Percentiles rank a stretch among this genome's conserved stretches.
phyloP scores from a whole-genome alignment of 2,113 vertebrate species.

The Salvelinus namaycush region DNA sequence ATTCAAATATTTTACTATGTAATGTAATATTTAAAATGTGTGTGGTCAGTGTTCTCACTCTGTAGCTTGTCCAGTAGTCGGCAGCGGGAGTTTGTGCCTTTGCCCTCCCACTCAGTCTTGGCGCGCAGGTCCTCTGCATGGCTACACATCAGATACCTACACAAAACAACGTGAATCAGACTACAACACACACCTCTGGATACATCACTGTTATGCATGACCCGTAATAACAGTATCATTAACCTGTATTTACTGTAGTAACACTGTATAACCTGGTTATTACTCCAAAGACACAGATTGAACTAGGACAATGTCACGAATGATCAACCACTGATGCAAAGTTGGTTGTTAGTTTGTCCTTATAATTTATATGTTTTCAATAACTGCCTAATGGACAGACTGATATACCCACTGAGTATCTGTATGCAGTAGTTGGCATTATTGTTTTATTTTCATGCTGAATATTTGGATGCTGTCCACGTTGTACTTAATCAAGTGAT shows the following conservation, averaged over 20 bases:
- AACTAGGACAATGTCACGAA: not conserved
- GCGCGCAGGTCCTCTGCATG: constrained; percentile 94
- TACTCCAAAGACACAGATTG: not conserved
- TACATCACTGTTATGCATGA: not conserved
- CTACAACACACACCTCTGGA: not conserved
- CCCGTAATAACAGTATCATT: not conserved
- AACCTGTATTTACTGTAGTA: not conserved
- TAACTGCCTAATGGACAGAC: no score
- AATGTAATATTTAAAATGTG: no score
- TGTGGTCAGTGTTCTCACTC: constrained; percentile 77
- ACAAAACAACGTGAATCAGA: not conserved
- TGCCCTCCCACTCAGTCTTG: constrained; percentile 99
- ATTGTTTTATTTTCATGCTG: no score
- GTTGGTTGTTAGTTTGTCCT: not conserved
- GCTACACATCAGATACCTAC: constrained; percentile 98
- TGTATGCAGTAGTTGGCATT: not conserved
- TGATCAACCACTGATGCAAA: not conserved
- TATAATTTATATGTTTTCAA: no score
- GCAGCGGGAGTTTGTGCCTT: constrained; percentile 91
- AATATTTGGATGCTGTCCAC: no score
- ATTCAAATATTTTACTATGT: no score
- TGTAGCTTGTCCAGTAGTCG: constrained; percentile 97
- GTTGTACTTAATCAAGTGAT: no score
- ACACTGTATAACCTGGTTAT: not conserved
- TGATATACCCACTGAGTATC: not conserved